These are phyloP conservation scores for Polymixis flavicincta DNA, from an alignment of 2,888 invertebrate species.

Conservation along the genomic window DNA sequence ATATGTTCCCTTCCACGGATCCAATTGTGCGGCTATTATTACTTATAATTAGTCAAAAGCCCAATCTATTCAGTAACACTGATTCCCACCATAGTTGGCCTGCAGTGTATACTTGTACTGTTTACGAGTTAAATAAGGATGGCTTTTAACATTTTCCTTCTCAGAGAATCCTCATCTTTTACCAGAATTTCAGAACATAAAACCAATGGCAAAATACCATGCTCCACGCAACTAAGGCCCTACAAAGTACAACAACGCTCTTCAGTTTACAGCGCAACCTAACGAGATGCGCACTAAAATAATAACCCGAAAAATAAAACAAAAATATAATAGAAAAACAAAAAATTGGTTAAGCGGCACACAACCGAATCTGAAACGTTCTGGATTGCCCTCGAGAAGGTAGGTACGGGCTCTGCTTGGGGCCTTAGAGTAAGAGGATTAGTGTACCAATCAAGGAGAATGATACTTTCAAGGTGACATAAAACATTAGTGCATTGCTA, in stretches of 20 bases:
- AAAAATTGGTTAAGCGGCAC: conserved; percentile 86
- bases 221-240: conserved; percentile 71
- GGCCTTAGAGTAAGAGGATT: conserved; percentile 72
- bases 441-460: background rate
- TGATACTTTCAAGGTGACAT: background rate
- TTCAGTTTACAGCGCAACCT: conserved; percentile 71
- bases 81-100: background rate
- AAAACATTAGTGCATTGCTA: background rate
- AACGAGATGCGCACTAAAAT: conserved; percentile 83
- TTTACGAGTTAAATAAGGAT: background rate
- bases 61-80: too few species aligned
- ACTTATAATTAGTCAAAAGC: too few species aligned
- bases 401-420: conserved; percentile 75
- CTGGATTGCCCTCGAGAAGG: conserved; percentile 87
- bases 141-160: background rate
- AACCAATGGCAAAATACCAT: conserved; percentile 53
- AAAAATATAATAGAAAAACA: conserved; percentile 72
- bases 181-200: conserved; percentile 17
- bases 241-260: conserved; percentile 73
- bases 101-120: background rate
- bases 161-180: background rate
- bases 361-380: conserved; percentile 86
- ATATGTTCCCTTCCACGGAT: too few species aligned
- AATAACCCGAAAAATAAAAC: conserved; percentile 79
- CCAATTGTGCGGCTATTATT: too few species aligned